These are phyloP conservation scores for Benitochromis conjunctus DNA, from an alignment of 2,113 vertebrate genomes.

Conservation along the genomic window DNA sequence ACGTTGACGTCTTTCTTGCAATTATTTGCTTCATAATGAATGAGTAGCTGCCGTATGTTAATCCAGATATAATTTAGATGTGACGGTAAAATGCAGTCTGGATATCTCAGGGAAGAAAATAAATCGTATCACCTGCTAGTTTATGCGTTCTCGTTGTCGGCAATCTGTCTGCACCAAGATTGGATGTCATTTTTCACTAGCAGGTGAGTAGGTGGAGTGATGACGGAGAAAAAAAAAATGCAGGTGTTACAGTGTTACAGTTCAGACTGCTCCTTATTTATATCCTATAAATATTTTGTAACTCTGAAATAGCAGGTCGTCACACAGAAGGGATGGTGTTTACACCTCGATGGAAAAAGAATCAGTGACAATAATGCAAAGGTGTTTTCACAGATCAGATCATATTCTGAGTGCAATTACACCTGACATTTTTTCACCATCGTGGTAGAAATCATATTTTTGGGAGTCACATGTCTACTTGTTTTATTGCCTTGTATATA, in stretches of 20 bases:
- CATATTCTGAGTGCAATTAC: background rate
- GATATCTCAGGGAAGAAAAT: background rate
- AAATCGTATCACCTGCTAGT: background rate
- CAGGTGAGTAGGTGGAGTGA: background rate
- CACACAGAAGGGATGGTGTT: background rate
- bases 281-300: background rate
- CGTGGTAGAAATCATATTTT: background rate
- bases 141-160: slow-evolving; percentile 19
- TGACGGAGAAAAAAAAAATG: background rate
- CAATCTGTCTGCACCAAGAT: slow-evolving; percentile 15
- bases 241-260: background rate
- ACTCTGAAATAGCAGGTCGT: background rate
- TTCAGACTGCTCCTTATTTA: background rate
- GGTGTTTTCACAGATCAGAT: background rate
- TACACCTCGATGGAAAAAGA: background rate
- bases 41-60: background rate
- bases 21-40: background rate
- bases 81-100: slow-evolving; percentile 21
- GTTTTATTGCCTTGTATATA: background rate
- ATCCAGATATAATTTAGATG: background rate
- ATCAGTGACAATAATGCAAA: background rate
- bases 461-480: background rate
- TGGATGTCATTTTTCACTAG: slow-evolving; percentile 17
- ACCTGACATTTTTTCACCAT: background rate
- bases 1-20: background rate